Evolutionary conservation across 2,888 invertebrate species (phyloP).

Genomic region (Mycalesis mineus): DNA sequence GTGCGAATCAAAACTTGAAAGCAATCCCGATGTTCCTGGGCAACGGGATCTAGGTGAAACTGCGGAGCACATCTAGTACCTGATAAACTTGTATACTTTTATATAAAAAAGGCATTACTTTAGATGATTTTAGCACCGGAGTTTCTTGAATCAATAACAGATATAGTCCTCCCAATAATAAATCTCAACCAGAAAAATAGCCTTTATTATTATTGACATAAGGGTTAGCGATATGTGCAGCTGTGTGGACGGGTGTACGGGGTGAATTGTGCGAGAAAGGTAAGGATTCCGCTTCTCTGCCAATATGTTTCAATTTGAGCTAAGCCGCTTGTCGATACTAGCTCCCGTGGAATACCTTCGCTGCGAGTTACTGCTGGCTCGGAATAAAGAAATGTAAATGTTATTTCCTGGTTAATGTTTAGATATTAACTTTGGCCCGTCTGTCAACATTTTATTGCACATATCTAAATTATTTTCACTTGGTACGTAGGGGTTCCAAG

Average conservation of each 20-base stretch:
- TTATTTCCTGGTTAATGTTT: not conserved
- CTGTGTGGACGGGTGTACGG: not conserved
- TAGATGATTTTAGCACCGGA: not conserved
- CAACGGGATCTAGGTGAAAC: too few species aligned
- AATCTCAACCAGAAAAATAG: not conserved
- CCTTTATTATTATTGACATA: not conserved
- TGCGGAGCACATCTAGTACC: not conserved
- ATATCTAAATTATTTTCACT: too few species aligned
- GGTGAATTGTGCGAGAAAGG: conserved; percentile 41
- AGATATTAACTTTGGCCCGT: not conserved
- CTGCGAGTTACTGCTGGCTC: conserved; percentile 46
- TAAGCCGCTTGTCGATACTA: conserved; percentile 73
- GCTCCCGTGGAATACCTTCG: conserved; percentile 58
- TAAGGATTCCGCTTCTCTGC: conserved; percentile 56
- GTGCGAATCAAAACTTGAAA: too few species aligned
- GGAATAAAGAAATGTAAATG: conserved; percentile 43
- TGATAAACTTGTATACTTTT: not conserved
- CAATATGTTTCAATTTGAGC: conserved; percentile 76
- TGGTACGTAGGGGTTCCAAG: too few species aligned
- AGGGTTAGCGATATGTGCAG: not conserved
- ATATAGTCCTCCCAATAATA: not conserved
- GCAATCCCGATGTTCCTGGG: too few species aligned
- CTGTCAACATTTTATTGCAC: not conserved
- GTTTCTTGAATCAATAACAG: conserved; percentile 6
- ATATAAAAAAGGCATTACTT: not conserved